A percentile compares a stretch with the other conserved stretches of the same genome.
These are phyloP conservation scores for Sylvilagus floridanus DNA, from an alignment of 2,797 vertebrate species.

Conservation along the genomic window DNA sequence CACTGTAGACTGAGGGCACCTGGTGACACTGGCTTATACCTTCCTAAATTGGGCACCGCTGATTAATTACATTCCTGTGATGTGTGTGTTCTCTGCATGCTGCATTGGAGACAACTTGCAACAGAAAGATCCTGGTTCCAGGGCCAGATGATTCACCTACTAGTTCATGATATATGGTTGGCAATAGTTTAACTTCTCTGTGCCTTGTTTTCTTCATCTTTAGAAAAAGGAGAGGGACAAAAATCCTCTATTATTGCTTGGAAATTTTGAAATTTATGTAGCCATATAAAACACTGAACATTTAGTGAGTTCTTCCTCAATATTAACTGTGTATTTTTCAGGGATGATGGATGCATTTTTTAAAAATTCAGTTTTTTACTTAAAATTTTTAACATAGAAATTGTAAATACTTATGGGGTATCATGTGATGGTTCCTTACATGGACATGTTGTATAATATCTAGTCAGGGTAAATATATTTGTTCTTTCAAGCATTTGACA, in stretches of 20 bases:
- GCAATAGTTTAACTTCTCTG: not conserved
- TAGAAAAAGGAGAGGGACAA: not conserved
- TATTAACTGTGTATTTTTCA: not conserved
- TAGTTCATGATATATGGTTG: not conserved
- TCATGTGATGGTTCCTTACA: no score
- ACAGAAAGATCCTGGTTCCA: not conserved
- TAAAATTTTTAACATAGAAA: no score
- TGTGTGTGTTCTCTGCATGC: not conserved
- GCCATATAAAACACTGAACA: not conserved
- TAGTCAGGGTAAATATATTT: no score
- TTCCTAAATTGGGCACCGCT: not conserved
- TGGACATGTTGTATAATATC: no score
- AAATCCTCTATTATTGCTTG: not conserved
- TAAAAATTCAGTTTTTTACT: no score
- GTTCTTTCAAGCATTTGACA: no score
- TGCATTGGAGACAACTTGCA: not conserved
- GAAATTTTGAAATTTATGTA: not conserved
- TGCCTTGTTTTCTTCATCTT: constrained; percentile 1
- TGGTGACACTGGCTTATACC: not conserved
- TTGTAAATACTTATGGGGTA: no score
- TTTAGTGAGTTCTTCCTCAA: no score
- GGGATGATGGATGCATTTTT: not conserved
- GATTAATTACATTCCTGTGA: not conserved
- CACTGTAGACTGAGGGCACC: not conserved
- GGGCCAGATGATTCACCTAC: not conserved